Base-by-base conservation (phyloP, 1,140 invertebrate species). In the Drosophila hydei region DNA sequence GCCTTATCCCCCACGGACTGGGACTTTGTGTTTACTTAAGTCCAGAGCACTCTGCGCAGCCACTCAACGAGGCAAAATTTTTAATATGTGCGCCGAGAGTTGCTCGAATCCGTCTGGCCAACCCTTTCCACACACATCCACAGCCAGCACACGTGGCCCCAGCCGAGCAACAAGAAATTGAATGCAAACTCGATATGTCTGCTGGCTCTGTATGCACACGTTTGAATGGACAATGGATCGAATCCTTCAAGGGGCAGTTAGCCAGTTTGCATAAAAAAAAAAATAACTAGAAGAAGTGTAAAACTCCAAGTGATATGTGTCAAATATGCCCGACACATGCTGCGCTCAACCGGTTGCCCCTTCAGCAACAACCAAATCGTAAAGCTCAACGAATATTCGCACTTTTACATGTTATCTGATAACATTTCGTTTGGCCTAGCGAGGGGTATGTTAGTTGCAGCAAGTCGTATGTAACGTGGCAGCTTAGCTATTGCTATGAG, bases 261-360 rank as follows among this genome's bases (percentile, higher is more conserved):
- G 25, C 18, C 23, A 40, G 21, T 27, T 27, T 6, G 27, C 27
- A 56, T 47, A 43, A 73, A 76, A 76, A 61, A 62, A 2, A 8
- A 5, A 42, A 16, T 7, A 36, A 12, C 4, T 3, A 36, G 11
- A 36, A 4, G 21, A 23, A 23, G 0, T 33, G 30, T 16, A 16
- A 42, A 16, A 72, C 72, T 75, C 75, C 74, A 79, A 76, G 79
- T 85, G 80, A 85, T 76, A 84, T 85, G 80, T 84, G 79, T 85
- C 79, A 85, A 85, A 76, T 52, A 52, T 47, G 76, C 64, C 23
- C 8, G 67, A 76, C 76, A 79, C 59, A 83, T 76, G 67, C 72
- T 50, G 47, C 67, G 51, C 38, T 55, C 30, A 27, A 65, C 50
- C 36, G 38, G 56, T 56, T 61, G 36, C 33, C 38, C 38, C 14